These are phyloP conservation scores for Papio anubis DNA, from an alignment of 2,113 vertebrate species.

Conservation along the genomic window DNA sequence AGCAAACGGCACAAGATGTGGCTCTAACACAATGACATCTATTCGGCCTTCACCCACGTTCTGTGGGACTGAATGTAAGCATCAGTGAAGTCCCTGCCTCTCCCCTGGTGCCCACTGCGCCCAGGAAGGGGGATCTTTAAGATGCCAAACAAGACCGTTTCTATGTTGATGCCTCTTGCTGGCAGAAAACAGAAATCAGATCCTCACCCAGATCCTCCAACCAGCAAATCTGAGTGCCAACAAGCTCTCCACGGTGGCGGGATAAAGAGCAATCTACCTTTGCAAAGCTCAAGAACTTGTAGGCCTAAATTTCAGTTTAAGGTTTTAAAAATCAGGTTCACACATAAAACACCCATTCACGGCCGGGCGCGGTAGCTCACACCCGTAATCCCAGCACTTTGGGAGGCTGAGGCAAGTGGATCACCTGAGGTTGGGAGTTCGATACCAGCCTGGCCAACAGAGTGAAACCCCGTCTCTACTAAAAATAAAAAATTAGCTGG, in stretches of 20 bases:
- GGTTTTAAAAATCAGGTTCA: background rate
- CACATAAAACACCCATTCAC: background rate
- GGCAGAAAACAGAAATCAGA: conserved; percentile 74
- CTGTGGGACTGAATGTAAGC: background rate
- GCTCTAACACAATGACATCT: background rate
- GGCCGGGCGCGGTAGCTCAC: no score
- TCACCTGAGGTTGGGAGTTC: no score
- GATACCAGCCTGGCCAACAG: no score
- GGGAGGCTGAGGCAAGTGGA: no score
- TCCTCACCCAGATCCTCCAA: conserved; percentile 44
- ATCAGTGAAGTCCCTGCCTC: background rate
- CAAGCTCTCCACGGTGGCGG: background rate
- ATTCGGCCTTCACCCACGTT: background rate
- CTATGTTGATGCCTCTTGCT: conserved; percentile 60
- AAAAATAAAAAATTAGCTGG: no score
- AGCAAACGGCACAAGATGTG: background rate
- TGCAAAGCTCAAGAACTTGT: background rate
- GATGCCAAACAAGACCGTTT: background rate
- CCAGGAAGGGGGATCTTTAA: background rate
- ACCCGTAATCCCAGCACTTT: no score
- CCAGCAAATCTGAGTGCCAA: conserved; percentile 40
- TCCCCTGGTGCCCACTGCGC: background rate
- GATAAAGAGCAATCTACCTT: conserved; percentile 15
- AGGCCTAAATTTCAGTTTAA: background rate
- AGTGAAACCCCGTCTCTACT: no score